phyloP scores from a whole-genome alignment of 2,797 vertebrate genomes.

The Channallabes apus region DNA sequence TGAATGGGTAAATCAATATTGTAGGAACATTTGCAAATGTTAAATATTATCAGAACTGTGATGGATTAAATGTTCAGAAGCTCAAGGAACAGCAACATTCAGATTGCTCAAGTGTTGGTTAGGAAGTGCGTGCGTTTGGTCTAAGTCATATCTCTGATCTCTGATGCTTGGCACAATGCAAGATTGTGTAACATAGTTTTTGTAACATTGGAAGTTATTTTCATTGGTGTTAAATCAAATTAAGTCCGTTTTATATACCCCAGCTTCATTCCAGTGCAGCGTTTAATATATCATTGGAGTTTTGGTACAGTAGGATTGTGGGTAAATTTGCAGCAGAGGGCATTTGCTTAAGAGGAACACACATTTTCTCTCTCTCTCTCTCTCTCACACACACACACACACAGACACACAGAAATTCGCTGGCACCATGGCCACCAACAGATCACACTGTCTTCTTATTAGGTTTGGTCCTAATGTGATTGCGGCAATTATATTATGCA shows the following conservation, averaged over 20 bases:
- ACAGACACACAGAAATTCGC: constrained; percentile 48
- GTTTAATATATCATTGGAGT: constrained; percentile 21
- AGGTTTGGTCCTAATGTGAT: constrained; percentile 74
- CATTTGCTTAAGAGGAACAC: constrained; percentile 44
- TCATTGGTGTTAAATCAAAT: neutral
- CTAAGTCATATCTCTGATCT: neutral
- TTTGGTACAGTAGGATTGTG: constrained; percentile 38
- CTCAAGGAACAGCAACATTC: neutral
- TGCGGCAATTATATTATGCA: constrained; percentile 73
- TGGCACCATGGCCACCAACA: constrained; percentile 68
- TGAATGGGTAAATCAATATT: neutral
- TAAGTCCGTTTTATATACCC: neutral
- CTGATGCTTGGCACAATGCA: neutral
- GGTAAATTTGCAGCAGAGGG: constrained; percentile 42
- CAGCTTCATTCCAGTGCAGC: neutral
- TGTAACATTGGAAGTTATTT: neutral
- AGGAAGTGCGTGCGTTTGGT: neutral
- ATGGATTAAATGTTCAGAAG: neutral
- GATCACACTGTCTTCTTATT: constrained; percentile 64
- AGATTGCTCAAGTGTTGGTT: neutral
- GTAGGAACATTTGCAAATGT: neutral
- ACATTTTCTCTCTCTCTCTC: constrained; percentile 44
- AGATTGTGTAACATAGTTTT: neutral
- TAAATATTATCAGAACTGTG: neutral
- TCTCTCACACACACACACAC: no score